Conservation (phyloP, 2,888 invertebrate genomes). For the Protodeltote pygarga region DNA sequence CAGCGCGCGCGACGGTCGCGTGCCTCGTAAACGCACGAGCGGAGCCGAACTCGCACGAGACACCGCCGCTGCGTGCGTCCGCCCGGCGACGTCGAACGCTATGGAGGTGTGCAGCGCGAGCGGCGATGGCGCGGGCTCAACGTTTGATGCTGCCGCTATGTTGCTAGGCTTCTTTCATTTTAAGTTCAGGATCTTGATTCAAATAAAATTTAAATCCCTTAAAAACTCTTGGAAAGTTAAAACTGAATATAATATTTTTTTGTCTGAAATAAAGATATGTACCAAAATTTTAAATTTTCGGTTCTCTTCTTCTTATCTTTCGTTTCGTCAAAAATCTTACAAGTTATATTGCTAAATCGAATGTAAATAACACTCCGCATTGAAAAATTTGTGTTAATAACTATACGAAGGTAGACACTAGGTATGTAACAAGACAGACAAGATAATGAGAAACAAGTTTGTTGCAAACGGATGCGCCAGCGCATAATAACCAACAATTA, state of each 20-base stretch:
- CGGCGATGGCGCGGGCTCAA: constrained; percentile 24
- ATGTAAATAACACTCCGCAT: constrained; percentile 19
- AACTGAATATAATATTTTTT: too few species aligned
- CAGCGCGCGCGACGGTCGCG: constrained; percentile 77
- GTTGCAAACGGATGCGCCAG: constrained; percentile 70
- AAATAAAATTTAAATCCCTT: neutral
- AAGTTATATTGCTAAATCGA: too few species aligned
- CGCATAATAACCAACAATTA: constrained; percentile 75
- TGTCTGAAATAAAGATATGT: too few species aligned
- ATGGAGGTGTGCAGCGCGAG: constrained; percentile 24
- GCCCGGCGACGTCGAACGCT: constrained; percentile 39
- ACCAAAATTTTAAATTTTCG: too few species aligned
- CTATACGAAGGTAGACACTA: constrained; percentile 27
- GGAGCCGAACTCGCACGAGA: constrained; percentile 68
- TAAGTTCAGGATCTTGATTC: constrained; percentile 7
- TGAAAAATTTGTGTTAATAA: constrained; percentile 17
- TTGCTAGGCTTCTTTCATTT: neutral
- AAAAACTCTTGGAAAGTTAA: too few species aligned
- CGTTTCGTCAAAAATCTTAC: too few species aligned
- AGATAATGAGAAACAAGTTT: constrained; percentile 73
- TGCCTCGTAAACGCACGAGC: constrained; percentile 76
- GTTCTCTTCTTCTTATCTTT: too few species aligned
- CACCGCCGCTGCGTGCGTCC: constrained; percentile 41
- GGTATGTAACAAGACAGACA: constrained; percentile 56
- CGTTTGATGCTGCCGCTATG: constrained; percentile 37